Percentiles rank a stretch among this genome's conserved stretches.
phyloP scores from a whole-genome alignment of 2,113 vertebrate species.

The Mustelus asterias region DNA sequence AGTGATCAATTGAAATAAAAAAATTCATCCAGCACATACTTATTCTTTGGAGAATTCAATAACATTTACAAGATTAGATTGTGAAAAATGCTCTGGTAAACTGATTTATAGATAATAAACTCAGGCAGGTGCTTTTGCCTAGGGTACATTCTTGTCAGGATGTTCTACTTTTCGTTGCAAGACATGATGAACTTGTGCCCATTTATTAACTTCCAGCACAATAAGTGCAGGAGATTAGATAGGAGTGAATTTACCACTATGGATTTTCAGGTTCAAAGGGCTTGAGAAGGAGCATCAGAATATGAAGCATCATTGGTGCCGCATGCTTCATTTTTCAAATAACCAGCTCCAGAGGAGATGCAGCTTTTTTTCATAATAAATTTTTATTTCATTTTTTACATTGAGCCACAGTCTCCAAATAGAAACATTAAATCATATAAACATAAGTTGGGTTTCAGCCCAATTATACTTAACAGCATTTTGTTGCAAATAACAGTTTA shows the following conservation, averaged over 20 bases:
- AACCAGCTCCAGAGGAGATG: neutral
- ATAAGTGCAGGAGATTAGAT: constrained; percentile 15
- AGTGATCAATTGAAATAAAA: constrained; percentile 35
- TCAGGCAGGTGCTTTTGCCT: constrained; percentile 27
- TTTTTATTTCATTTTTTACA: neutral
- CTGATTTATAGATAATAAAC: constrained; percentile 36
- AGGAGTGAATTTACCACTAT: constrained; percentile 27
- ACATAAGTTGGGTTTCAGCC: neutral
- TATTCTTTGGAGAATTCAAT: constrained; percentile 35
- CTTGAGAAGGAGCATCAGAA: neutral
- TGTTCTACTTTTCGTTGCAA: constrained; percentile 19
- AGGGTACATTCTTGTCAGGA: constrained; percentile 28
- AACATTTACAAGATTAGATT: constrained; percentile 37
- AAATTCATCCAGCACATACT: neutral
- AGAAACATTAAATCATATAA: neutral
- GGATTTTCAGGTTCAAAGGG: constrained; percentile 8
- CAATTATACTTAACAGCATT: neutral
- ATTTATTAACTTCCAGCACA: constrained; percentile 37
- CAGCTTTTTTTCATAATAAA: neutral
- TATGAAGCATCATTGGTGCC: neutral
- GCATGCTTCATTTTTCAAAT: neutral
- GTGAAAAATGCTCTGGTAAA: constrained; percentile 27
- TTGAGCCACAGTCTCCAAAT: neutral
- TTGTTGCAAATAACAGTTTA: neutral
- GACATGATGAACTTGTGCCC: constrained; percentile 33